Conservation (phyloP, 2,797 vertebrate genomes). For the Myotis pilosus region DNA sequence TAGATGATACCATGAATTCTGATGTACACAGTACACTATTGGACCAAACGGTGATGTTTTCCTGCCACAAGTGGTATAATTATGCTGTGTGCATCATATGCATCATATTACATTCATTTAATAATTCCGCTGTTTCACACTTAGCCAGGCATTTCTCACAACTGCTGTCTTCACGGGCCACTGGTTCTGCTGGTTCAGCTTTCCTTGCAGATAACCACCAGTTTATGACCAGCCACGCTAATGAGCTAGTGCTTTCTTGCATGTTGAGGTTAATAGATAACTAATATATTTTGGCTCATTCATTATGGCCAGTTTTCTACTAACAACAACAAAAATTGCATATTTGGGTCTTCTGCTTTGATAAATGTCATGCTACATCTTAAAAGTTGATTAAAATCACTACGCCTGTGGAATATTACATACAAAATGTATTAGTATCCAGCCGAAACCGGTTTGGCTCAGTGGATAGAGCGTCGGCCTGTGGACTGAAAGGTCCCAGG, state of each 20-base stretch:
- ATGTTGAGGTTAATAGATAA: constrained; percentile 68
- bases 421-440: constrained; percentile 63
- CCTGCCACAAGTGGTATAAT: constrained; percentile 22
- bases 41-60: constrained; percentile 54
- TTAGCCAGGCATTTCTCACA: constrained; percentile 71
- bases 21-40: background rate
- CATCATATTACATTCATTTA: constrained; percentile 40
- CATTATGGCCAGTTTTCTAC: constrained; percentile 59
- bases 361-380: constrained; percentile 63
- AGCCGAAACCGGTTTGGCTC: no score
- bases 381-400: constrained; percentile 76
- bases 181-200: constrained; percentile 56
- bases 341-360: constrained; percentile 63
- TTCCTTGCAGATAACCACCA: constrained; percentile 14
- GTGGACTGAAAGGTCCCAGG: no score
- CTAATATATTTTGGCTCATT: constrained; percentile 60
- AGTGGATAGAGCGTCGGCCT: no score
- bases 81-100: background rate
- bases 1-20: constrained; percentile 56
- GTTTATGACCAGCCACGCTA: background rate
- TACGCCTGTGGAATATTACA: constrained; percentile 64
- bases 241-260: constrained; percentile 66
- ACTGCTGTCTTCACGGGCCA: constrained; percentile 52
- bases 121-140: constrained; percentile 53
- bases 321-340: constrained; percentile 58